Conservation (phyloP, 1,140 invertebrate genomes). For the Drosophila hydei region DNA sequence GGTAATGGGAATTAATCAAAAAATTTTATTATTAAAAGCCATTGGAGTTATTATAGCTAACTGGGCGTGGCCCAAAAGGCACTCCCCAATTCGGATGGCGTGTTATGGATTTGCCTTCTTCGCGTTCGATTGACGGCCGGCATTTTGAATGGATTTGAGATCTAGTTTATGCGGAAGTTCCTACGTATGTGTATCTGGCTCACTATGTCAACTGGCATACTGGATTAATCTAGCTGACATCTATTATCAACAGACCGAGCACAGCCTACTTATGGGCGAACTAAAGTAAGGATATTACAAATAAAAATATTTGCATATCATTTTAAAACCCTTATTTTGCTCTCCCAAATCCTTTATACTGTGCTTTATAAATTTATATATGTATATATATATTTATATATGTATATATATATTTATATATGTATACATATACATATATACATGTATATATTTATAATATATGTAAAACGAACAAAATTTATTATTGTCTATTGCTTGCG, state of each 20-base stretch:
- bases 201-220: conserved; percentile 15
- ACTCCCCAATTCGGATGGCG: conserved; percentile 64
- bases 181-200: conserved; percentile 11
- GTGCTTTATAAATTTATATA: neutral
- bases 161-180: conserved; percentile 9
- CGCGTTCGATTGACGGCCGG: conserved; percentile 14
- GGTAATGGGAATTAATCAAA: conserved; percentile 31
- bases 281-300: neutral
- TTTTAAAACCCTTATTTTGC: no score
- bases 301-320: neutral
- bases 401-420: no score
- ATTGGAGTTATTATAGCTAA: conserved; percentile 15
- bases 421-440: no score
- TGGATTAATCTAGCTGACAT: conserved; percentile 8
- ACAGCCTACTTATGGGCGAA: conserved; percentile 15
- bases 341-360: neutral
- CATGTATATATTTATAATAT: no score
- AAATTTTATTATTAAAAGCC: conserved; percentile 5
- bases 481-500: neutral
- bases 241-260: neutral
- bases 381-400: no score
- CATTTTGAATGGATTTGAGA: conserved; percentile 21
- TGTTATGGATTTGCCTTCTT: conserved; percentile 28
- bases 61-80: conserved; percentile 37
- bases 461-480: no score